A percentile compares a stretch with the other conserved stretches of the same genome.
These are phyloP conservation scores for Pollenia amentaria DNA, from an alignment of 2,888 invertebrate species.

Conservation along the genomic window DNA sequence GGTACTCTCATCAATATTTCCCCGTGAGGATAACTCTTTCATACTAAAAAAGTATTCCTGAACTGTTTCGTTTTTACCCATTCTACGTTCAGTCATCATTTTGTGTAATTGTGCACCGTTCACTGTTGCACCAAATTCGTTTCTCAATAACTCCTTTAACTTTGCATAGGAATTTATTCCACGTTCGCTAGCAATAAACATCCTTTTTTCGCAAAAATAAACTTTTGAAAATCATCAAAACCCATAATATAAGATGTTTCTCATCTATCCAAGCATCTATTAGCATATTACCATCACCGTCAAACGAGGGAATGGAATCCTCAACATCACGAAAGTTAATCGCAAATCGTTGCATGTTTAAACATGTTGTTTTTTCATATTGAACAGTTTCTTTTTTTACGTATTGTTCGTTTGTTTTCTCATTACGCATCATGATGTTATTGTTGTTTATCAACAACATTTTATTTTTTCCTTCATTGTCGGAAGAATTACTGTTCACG, in stretches of 20 bases:
- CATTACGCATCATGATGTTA: not conserved
- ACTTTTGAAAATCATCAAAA: conserved; percentile 62
- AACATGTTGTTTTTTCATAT: not conserved
- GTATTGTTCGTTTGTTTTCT: not conserved
- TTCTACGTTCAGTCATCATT: conserved; percentile 76
- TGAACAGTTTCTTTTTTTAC: too few species aligned
- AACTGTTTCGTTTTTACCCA: conserved; percentile 78
- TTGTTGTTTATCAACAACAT: not conserved
- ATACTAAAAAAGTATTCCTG: conserved; percentile 81
- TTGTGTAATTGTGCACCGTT: conserved; percentile 69
- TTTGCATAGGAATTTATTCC: conserved; percentile 26
- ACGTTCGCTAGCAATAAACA: conserved; percentile 33
- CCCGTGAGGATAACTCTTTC: conserved; percentile 81
- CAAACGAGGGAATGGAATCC: conserved; percentile 62
- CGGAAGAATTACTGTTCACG: too few species aligned
- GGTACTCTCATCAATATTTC: conserved; percentile 78
- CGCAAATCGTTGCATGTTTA: conserved; percentile 42
- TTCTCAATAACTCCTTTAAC: conserved; percentile 16
- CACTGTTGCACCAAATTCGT: conserved; percentile 1
- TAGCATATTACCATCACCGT: conserved; percentile 35
- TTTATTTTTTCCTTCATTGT: too few species aligned
- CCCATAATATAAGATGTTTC: conserved; percentile 52
- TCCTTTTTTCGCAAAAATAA: conserved; percentile 59
- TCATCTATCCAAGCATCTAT: conserved; percentile 53
- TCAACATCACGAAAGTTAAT: conserved; percentile 64